Base-by-base conservation (phyloP, 2,888 invertebrate species). In the Drosophila mercatorum region DNA sequence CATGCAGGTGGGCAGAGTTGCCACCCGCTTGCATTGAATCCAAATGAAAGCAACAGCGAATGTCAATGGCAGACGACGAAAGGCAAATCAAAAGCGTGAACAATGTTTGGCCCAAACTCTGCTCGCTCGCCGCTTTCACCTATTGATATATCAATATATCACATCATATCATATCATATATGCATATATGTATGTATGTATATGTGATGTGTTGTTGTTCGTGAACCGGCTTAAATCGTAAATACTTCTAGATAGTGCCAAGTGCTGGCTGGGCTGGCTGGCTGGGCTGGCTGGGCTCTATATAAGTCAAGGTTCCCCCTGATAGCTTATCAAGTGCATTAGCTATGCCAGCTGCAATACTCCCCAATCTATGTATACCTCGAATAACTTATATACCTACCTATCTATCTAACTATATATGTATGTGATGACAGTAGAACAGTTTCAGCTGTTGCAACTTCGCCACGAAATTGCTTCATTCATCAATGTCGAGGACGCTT, bases 271-370 rank as follows among this genome's bases (percentile, higher is more conserved):
- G 5, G 28, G 3, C 7, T 40, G 40, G 41, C 28, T 44, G 36
- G 28, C 17, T 44, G 47, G 53, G 17, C n/a, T 41, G 47, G 56
- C 49, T 22, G 6, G 52, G 52, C 8, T 40, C 63, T 72, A 80
- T 81, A 66, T 76, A 79, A 84, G 85, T 81, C 83, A 84, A 85
- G 85, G 83, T 63, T 83, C 58, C 51, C 26, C 55, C n/a, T 59
- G 72, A 73, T 73, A 69, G 52, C 66, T 77, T 70, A 74, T 49
- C 61, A 52, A 28, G 10, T 56, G 56, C 73, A 72, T 68, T 68
- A 59, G 47, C 56, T 11, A 47, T 41, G 46, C 58, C 63, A 43
- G 59, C 55, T 56, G 69, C 67, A 60, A 41, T 31, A 38, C 11
- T 28, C 8, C 40, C 7, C 17, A 34, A 17, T 11, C 46, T 28